phyloP scores from a whole-genome alignment of 2,888 invertebrate genomes.

The Nemurella pictetii region DNA sequence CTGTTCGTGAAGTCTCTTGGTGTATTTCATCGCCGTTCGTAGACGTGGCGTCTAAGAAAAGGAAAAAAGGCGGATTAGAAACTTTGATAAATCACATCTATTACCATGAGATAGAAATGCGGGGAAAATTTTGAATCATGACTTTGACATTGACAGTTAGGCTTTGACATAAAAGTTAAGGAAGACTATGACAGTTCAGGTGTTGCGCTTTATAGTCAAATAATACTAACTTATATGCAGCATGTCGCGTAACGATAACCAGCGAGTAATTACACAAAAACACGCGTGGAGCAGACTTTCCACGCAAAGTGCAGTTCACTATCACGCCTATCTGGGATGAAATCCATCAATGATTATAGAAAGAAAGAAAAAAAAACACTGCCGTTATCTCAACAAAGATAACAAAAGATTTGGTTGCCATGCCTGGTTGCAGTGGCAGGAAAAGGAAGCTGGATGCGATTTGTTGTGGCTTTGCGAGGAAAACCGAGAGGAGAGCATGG shows the following conservation, averaged over 20 bases:
- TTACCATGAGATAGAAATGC: neutral
- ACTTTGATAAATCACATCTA: neutral
- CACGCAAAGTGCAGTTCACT: neutral
- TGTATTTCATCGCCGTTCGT: slow-evolving; percentile 25
- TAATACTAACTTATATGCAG: neutral
- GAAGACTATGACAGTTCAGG: neutral
- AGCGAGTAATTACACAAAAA: neutral
- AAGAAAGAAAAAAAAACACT: slow-evolving; percentile 6
- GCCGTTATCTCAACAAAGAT: neutral
- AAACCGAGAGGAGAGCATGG: neutral
- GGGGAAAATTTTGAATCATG: neutral
- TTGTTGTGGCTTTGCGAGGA: neutral
- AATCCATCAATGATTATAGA: neutral
- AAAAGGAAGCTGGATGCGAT: slow-evolving; percentile 19
- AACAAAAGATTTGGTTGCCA: slow-evolving; percentile 23
- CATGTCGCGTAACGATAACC: neutral
- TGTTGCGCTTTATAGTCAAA: no score
- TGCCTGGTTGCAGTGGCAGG: slow-evolving; percentile 9
- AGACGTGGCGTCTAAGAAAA: slow-evolving; percentile 12
- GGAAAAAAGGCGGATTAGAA: neutral
- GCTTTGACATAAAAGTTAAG: neutral
- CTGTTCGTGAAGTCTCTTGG: slow-evolving; percentile 38
- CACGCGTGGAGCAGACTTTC: neutral
- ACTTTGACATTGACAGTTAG: neutral
- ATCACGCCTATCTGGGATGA: neutral